A percentile compares a stretch with the other conserved stretches of the same genome.
These are phyloP conservation scores for Hemibagrus wyckioides DNA, from an alignment of 2,113 vertebrate species.

Conservation along the genomic window DNA sequence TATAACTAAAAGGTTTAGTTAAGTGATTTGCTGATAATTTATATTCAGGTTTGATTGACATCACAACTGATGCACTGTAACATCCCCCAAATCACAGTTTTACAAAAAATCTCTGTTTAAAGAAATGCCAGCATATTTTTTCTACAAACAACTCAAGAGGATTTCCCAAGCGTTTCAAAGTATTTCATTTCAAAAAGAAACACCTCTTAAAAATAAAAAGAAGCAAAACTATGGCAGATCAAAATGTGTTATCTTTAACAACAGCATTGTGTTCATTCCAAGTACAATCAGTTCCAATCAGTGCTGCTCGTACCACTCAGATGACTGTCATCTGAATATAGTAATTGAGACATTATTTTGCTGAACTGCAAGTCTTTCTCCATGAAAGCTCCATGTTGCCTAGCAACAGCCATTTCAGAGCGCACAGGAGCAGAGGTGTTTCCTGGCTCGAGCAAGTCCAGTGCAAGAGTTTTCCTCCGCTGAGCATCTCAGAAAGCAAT, in stretches of 20 bases:
- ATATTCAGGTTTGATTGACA: background rate
- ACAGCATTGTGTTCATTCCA: slow-evolving; percentile 21
- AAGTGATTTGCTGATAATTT: background rate
- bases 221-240: background rate
- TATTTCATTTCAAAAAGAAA: background rate
- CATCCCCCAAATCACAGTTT: background rate
- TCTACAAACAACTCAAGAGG: background rate
- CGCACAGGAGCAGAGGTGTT: slow-evolving; percentile 58
- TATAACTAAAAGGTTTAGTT: background rate
- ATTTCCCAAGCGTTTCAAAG: background rate
- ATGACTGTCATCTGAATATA: slow-evolving; percentile 53
- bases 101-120: background rate
- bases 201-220: background rate
- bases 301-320: slow-evolving; percentile 22
- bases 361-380: slow-evolving; percentile 54
- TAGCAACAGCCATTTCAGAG: slow-evolving; percentile 59
- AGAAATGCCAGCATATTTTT: background rate
- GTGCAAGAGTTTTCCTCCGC: slow-evolving; percentile 41
- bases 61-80: background rate
- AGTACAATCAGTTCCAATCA: slow-evolving; percentile 37
- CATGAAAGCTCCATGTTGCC: slow-evolving; percentile 60
- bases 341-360: slow-evolving; percentile 61
- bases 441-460: slow-evolving; percentile 54
- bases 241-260: background rate
- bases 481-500: slow-evolving; percentile 26